These are phyloP conservation scores for Mergus octosetaceus DNA, from an alignment of 2,797 vertebrate genomes.

Conservation along the genomic window DNA sequence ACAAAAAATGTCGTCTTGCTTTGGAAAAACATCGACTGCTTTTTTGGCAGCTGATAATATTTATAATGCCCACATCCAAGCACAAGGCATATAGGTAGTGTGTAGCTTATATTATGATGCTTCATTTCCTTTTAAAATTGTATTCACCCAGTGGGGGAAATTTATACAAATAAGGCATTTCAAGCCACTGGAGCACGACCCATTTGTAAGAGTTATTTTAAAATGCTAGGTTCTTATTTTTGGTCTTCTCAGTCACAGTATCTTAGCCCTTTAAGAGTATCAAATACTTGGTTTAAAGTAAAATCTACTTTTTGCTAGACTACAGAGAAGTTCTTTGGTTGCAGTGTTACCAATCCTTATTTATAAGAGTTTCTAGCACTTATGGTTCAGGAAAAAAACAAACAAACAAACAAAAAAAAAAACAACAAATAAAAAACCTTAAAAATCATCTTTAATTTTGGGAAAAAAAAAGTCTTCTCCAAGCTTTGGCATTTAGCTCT, in stretches of 20 bases:
- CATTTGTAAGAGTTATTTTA: constrained; percentile 62
- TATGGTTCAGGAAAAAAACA: background rate
- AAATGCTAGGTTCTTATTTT: constrained; percentile 17
- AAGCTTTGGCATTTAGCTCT: background rate
- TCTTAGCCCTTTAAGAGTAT: background rate
- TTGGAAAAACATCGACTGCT: background rate
- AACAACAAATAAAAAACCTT: background rate
- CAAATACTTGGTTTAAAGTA: background rate
- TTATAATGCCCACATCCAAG: background rate
- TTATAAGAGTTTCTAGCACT: background rate
- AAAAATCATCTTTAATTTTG: background rate
- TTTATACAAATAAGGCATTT: constrained; percentile 73
- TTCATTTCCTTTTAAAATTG: constrained; percentile 64
- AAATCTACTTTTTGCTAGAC: background rate
- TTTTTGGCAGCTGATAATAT: constrained; percentile 50
- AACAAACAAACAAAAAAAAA: no score
- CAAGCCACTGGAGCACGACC: constrained; percentile 48
- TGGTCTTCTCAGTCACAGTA: background rate
- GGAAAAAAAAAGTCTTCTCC: background rate
- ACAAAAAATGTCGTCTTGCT: constrained; percentile 11
- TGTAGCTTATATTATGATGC: constrained; percentile 63
- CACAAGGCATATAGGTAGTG: constrained; percentile 37
- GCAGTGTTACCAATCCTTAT: background rate
- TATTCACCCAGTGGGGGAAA: constrained; percentile 69
- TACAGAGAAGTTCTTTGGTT: background rate